phyloP scores from a whole-genome alignment of 2,113 vertebrate species.

The Aix galericulata region DNA sequence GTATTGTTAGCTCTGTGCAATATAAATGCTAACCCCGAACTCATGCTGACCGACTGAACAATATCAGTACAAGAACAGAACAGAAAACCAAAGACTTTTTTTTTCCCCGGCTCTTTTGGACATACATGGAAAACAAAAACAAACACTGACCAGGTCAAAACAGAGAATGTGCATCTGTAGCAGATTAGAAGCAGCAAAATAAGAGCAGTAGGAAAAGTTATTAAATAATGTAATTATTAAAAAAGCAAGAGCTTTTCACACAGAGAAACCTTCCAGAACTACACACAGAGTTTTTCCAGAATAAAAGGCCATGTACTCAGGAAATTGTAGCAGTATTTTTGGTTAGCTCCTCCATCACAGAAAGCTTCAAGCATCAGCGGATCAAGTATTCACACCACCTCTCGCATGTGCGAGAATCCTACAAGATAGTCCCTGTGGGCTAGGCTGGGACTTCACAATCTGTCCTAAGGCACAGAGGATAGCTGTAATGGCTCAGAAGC shows the following conservation, averaged over 20 bases:
- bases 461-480: conserved; percentile 30
- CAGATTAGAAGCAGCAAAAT: background rate
- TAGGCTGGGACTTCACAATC: background rate
- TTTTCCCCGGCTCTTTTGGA: background rate
- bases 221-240: conserved; percentile 18
- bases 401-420: background rate
- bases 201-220: background rate
- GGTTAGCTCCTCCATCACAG: conserved; percentile 7
- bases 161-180: background rate
- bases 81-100: background rate
- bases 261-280: background rate
- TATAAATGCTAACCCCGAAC: background rate
- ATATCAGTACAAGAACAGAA: background rate
- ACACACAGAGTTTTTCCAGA: background rate
- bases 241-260: background rate
- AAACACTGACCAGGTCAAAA: background rate
- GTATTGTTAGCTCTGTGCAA: background rate
- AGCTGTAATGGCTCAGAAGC: conserved; percentile 36
- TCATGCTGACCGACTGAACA: background rate
- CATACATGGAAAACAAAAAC: background rate
- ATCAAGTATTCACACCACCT: background rate
- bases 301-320: background rate
- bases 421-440: background rate
- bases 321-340: background rate
- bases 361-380: background rate